Conservation (phyloP, 2,113 vertebrate species). For the Illadopsis cleaveri region DNA sequence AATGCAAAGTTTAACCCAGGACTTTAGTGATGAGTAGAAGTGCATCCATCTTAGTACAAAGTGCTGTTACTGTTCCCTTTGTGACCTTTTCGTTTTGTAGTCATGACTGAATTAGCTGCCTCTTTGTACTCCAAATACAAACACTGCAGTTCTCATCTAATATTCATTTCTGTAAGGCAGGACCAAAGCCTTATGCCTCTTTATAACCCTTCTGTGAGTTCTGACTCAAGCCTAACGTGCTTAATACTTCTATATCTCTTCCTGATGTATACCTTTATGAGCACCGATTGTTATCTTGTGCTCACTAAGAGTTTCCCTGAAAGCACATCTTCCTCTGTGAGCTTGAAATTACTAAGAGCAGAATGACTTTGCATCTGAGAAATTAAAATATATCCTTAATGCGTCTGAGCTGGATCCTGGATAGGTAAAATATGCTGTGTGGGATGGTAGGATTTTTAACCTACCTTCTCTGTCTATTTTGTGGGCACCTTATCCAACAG, state of each 20-base stretch:
- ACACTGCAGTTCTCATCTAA: not conserved
- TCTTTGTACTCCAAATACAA: not conserved
- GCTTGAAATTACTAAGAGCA: not conserved
- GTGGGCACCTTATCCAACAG: not conserved
- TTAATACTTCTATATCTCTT: not conserved
- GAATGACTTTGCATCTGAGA: slow-evolving; percentile 46
- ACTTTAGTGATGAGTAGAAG: not conserved
- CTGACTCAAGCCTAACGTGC: not conserved
- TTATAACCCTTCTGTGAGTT: not conserved
- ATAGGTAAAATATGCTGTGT: not conserved
- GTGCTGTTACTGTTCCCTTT: not conserved
- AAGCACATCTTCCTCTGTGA: not conserved
- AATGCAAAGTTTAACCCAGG: not conserved
- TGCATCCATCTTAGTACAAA: not conserved
- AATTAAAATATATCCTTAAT: slow-evolving; percentile 6
- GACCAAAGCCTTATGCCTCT: not conserved
- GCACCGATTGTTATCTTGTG: not conserved
- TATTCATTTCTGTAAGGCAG: not conserved
- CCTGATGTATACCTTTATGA: not conserved
- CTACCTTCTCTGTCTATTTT: not conserved
- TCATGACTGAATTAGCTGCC: not conserved
- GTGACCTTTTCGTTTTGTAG: not conserved
- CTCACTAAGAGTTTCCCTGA: not conserved
- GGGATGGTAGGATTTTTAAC: not conserved
- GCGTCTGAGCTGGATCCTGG: not conserved